Base-by-base conservation (phyloP, 2,113 vertebrate species). In the Holacanthus passer region DNA sequence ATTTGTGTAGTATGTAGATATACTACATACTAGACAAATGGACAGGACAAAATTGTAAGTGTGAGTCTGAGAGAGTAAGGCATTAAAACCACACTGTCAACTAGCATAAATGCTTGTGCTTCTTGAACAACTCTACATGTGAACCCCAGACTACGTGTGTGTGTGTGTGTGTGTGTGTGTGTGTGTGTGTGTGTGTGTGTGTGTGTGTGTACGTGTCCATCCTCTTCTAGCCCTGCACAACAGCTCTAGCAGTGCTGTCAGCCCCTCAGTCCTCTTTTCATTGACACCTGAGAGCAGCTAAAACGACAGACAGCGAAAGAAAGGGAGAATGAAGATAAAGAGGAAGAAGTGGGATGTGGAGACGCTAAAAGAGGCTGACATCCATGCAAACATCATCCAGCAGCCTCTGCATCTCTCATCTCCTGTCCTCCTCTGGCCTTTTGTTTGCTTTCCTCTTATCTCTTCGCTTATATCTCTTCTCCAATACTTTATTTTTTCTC, bases 331-430 rank as follows among this genome's bases (percentile, higher is more conserved):
- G 77, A 79, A 35, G 74, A 70, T 73, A 53, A 66, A 66, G 73
- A 79, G 39, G 43, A 16, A 58, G 59, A 58, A 79, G 73, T n/a
- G 45, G 24, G 67, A 87, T 64, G 58, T 0, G 27, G 73, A 84
- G 83, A 89, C 4, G 8, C 48, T 92, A 73, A 92, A 59, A 24
- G 58, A 85, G 47, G 41, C 19, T 69, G 91, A 89, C 81, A 7
- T 74, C 43, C 47, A 41, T 17, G 43, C 65, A 89, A 83, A 83
- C 83, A 84, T 80, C 64, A 72, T 43, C 79, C 67, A 83, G 52
- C 43, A 77, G 62, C 43, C 81, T 80, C 64, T 37, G 69, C 27
- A 52, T 59, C 87, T 68, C 73, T 79, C 76, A 52, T 68, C 66
- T 73, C 74, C 35, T 71, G 1, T 35, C 39, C 32, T 73, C 63